phyloP scores from a whole-genome alignment of 2,113 vertebrate species.

The Pelecanoides urinatrix region DNA sequence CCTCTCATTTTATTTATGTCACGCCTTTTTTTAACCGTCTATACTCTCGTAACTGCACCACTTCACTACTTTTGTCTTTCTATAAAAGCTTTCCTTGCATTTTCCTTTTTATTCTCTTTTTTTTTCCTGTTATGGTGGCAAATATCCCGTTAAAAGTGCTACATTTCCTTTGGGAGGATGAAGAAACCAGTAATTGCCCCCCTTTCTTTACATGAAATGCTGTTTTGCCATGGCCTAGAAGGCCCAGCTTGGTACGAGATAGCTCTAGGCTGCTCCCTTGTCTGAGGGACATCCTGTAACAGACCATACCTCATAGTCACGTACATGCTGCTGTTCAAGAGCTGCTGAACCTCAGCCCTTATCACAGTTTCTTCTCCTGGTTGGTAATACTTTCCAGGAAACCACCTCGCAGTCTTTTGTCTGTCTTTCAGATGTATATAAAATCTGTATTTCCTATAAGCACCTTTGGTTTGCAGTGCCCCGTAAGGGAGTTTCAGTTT shows the following conservation, averaged over 20 bases:
- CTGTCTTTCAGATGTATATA: neutral
- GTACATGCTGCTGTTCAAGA: neutral
- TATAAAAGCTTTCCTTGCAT: neutral
- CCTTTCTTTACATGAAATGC: neutral
- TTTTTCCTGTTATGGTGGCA: neutral
- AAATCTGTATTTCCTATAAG: neutral
- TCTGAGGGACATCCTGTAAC: neutral
- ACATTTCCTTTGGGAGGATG: neutral
- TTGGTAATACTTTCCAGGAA: neutral
- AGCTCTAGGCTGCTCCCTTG: neutral
- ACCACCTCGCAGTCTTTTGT: neutral
- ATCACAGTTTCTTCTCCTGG: too few relatives aligned
- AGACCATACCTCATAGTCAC: neutral
- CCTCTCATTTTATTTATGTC: neutral
- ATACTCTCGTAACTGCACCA: neutral
- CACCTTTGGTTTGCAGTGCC: neutral
- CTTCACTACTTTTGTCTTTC: neutral
- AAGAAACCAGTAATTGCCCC: neutral
- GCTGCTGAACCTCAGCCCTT: neutral
- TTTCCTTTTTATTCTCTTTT: neutral
- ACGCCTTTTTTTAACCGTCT: neutral
- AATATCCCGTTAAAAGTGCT: neutral
- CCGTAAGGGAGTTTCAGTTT: neutral
- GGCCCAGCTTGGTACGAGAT: neutral
- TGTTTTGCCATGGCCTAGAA: neutral